phyloP scores from a whole-genome alignment of 2,113 vertebrate species.

The Gnathonemus longibarbis region DNA sequence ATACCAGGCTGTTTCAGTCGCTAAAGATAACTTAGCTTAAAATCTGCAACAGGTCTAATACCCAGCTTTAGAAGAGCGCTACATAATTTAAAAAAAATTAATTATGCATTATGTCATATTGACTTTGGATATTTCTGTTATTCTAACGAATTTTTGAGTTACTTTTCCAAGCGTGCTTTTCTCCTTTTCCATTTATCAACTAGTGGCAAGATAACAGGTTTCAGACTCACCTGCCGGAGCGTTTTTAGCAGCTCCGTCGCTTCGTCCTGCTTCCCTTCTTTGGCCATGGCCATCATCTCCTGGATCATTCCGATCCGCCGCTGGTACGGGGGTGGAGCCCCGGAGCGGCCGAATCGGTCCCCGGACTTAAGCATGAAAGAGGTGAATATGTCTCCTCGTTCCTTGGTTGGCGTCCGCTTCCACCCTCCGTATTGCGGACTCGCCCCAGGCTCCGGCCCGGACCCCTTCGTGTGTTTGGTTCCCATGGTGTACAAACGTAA shows the following conservation, averaged over 20 bases:
- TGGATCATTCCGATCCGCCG: constrained; percentile 69
- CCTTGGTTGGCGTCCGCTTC: constrained; percentile 42
- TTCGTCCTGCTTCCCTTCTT: constrained; percentile 68
- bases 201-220: background rate
- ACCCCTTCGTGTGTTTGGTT: constrained; percentile 70
- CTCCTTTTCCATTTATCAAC: background rate
- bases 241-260: constrained; percentile 67
- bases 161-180: background rate
- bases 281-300: constrained; percentile 67
- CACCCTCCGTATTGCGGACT: constrained; percentile 45
- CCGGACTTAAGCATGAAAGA: constrained; percentile 60
- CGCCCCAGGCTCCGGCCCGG: constrained; percentile 49
- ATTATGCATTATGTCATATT: background rate
- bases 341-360: constrained; percentile 57
- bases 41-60: background rate
- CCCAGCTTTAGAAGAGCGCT: background rate
- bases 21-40: background rate
- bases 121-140: background rate
- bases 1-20: background rate
- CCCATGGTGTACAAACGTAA: constrained; percentile 55
- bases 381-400: constrained; percentile 57
- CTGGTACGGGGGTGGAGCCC: constrained; percentile 64
- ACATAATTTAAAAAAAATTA: background rate
- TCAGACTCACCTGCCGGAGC: constrained; percentile 66
- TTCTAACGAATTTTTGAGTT: background rate